Base-by-base conservation (phyloP, 2,888 invertebrate species). In the Trissoscelio sp. region DNA sequence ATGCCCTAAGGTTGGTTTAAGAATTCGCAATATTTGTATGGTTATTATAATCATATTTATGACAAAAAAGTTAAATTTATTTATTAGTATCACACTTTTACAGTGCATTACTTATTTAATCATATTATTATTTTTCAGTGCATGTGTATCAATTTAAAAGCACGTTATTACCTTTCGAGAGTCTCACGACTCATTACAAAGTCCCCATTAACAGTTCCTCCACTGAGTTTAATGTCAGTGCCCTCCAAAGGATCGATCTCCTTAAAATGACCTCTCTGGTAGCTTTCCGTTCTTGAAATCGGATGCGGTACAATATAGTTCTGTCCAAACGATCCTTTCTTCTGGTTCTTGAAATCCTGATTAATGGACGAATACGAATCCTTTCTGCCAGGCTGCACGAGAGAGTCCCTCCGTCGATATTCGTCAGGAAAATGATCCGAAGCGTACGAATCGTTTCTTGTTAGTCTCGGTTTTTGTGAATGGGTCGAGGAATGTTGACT, bases 231-330 rank as follows among this genome's bases (percentile, higher is more conserved):
- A 20, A 89, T 88, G n/a, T 90, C 89, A 37, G 87, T 85, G 3
- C 88, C 89, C 77, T 92, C 92, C 31, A 93, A 88, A 12, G 92
- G 92, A 22, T 92, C 92, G 79, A 93, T 93, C 78, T 93, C 92
- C 73, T 92, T 91, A 83, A 92, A 91, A 80, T 91, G 91, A n/a
- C 91, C 90, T n/a, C 91, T 86, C 64, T 91, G 88, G 72, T 88
- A 91, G 64, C 91, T 91, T 57, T 91, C 91, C 0, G 88, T 89
- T 79, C 91, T 88, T 1, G 90, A 90, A 34, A 91, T 89, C 0
- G 91, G 88, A 24, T 91, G 89, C 2, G 88, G 89, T 0, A 86
- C 82, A 2, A 81, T 87, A 51, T 86, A 87, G 79, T 85, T 88
- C 72, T 88, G 89, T 0, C 85, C 84, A n/a, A 87, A 88, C 6